Evolutionary conservation across 2,888 invertebrate genomes (phyloP).

Genomic region (Cordilura impudica): DNA sequence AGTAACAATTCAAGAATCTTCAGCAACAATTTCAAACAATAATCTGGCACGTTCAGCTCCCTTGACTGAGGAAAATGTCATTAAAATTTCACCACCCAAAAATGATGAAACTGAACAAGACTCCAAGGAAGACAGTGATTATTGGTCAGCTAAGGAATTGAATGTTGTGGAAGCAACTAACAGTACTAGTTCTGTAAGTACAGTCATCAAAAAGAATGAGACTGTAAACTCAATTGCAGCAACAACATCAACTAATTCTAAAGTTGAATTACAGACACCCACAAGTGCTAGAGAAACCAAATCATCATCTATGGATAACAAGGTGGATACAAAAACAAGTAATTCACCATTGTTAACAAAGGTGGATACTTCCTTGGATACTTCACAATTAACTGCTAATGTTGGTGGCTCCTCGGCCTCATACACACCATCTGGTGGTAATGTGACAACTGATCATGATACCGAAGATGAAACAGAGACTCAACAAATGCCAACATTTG

Average conservation of each 20-base stretch:
- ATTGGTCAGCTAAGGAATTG: conserved; percentile 80
- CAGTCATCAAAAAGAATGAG: conserved; percentile 48
- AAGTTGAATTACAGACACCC: conserved; percentile 32
- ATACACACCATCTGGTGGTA: conserved; percentile 28
- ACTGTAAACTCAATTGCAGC: conserved; percentile 15
- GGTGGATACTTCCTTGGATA: conserved; percentile 22
- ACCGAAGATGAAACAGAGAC: conserved; percentile 76
- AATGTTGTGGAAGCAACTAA: conserved; percentile 42
- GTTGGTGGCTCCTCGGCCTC: not conserved
- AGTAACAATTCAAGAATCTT: conserved; percentile 65
- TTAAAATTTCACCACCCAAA: conserved; percentile 73
- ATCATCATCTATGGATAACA: not conserved
- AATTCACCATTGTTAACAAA: not conserved
- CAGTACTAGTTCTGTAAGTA: not conserved
- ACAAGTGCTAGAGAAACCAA: conserved; percentile 14
- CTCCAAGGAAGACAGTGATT: conserved; percentile 85
- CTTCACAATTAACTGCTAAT: not conserved
- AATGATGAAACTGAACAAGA: conserved; percentile 78
- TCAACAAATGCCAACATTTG: conserved; percentile 63
- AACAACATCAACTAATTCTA: conserved; percentile 17
- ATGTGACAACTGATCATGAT: conserved; percentile 72
- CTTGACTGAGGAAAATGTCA: conserved; percentile 74
- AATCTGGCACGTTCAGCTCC: conserved; percentile 62
- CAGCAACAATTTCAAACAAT: conserved; percentile 48
- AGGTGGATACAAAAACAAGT: conserved; percentile 12